Evolutionary conservation across 2,888 invertebrate species (phyloP).

Genomic region (Aleiodes leptofemur): DNA sequence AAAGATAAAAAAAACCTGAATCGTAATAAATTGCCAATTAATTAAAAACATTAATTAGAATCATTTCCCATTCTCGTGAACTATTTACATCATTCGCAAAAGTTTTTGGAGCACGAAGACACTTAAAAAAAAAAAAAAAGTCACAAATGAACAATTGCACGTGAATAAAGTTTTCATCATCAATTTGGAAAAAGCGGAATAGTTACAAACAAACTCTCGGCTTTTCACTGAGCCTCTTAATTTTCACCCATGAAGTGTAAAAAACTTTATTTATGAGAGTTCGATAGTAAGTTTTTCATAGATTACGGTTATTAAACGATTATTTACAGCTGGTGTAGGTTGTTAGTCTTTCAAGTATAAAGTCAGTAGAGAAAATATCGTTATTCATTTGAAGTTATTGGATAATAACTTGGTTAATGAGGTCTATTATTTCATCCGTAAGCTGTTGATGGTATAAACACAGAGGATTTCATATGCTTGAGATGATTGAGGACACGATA

Average conservation of each 20-base stretch:
- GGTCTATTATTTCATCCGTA: too few species aligned
- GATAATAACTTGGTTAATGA: too few species aligned
- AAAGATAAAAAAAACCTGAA: too few species aligned
- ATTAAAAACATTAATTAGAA: background rate
- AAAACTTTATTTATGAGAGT: slow-evolving; percentile 14
- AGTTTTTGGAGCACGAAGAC: too few species aligned
- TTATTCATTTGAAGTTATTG: too few species aligned
- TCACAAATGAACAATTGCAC: too few species aligned
- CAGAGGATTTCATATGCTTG: too few species aligned
- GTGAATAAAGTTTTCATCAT: slow-evolving; percentile 16
- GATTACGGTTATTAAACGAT: slow-evolving; percentile 1
- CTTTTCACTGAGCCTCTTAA: background rate
- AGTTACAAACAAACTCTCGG: slow-evolving; percentile 10
- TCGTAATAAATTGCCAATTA: background rate
- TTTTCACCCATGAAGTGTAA: slow-evolving; percentile 6
- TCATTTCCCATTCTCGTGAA: background rate
- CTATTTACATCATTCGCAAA: background rate
- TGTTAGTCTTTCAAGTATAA: background rate
- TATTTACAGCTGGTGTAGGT: background rate
- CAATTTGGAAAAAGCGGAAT: background rate
- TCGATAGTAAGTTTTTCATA: slow-evolving; percentile 10
- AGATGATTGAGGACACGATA: too few species aligned
- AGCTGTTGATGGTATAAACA: too few species aligned
- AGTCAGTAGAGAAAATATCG: too few species aligned
- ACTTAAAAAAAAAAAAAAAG: too few species aligned